phyloP scores from a whole-genome alignment of 2,888 invertebrate species.

The Drosophila melanosoma region DNA sequence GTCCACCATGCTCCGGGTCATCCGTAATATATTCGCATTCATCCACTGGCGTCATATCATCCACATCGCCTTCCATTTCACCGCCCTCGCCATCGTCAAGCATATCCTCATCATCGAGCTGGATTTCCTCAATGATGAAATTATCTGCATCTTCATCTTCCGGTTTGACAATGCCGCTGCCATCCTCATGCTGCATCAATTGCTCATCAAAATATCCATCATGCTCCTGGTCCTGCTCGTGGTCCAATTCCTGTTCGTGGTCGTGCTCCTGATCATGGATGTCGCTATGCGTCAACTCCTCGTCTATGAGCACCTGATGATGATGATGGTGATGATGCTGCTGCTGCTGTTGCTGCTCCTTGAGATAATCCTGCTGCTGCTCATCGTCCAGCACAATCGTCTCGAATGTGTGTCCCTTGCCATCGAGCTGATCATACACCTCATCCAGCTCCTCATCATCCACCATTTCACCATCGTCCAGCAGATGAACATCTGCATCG shows the following conservation, averaged over 20 bases:
- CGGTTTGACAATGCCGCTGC: constrained; percentile 50
- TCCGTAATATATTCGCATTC: constrained; percentile 73
- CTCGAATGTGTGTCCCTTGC: constrained; percentile 75
- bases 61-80: constrained; percentile 58
- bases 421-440: constrained; percentile 74
- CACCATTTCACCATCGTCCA: constrained; percentile 76
- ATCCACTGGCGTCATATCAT: constrained; percentile 70
- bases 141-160: constrained; percentile 78
- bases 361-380: constrained; percentile 72
- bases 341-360: constrained; percentile 62
- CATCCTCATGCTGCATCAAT: constrained; percentile 64
- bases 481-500: constrained; percentile 78
- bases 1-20: constrained; percentile 63
- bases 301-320: constrained; percentile 81
- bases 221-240: constrained; percentile 70
- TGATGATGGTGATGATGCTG: constrained; percentile 66
- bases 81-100: constrained; percentile 72
- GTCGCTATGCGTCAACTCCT: constrained; percentile 78
- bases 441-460: constrained; percentile 79
- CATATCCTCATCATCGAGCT: constrained; percentile 81
- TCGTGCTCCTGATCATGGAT: constrained; percentile 76
- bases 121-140: constrained; percentile 82
- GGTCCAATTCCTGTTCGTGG: constrained; percentile 62
- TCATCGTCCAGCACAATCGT: constrained; percentile 82
- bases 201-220: constrained; percentile 69